These are phyloP conservation scores for Spea multiplicata DNA, from an alignment of 2,113 vertebrate genomes.

Conservation along the genomic window DNA sequence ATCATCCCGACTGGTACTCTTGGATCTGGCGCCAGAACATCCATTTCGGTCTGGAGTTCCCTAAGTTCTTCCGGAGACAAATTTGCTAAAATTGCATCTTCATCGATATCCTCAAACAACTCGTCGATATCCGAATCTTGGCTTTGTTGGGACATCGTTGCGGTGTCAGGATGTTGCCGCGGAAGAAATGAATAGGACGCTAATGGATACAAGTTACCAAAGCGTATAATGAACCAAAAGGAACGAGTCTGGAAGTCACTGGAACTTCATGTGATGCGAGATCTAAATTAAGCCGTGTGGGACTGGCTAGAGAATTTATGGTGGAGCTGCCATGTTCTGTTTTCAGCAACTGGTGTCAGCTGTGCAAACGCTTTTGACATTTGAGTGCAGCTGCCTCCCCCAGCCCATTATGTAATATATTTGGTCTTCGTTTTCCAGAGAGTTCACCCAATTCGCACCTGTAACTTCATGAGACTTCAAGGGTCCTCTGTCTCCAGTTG, in stretches of 20 bases:
- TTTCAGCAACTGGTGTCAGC: constrained; percentile 77
- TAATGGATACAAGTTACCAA: background rate
- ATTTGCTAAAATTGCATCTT: constrained; percentile 90
- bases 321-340: constrained; percentile 60
- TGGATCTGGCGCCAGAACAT: constrained; percentile 89
- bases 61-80: constrained; percentile 88
- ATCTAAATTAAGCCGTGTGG: constrained; percentile 86
- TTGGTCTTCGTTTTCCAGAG: constrained; percentile 46
- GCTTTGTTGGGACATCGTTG: constrained; percentile 61
- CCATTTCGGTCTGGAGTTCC: constrained; percentile 92
- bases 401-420: constrained; percentile 32
- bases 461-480: background rate
- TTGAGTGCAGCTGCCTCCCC: constrained; percentile 77
- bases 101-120: constrained; percentile 74
- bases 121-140: constrained; percentile 61
- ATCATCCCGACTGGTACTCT: constrained; percentile 85
- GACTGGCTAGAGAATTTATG: constrained; percentile 81
- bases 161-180: background rate
- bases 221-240: too few species aligned
- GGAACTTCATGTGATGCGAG: constrained; percentile 53
- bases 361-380: constrained; percentile 79
- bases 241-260: constrained; percentile 1
- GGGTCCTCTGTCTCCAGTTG: background rate
- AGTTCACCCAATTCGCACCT: constrained; percentile 30
- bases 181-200: background rate